These are phyloP conservation scores for Papilio polytes DNA, from an alignment of 1,140 invertebrate genomes.

Conservation along the genomic window DNA sequence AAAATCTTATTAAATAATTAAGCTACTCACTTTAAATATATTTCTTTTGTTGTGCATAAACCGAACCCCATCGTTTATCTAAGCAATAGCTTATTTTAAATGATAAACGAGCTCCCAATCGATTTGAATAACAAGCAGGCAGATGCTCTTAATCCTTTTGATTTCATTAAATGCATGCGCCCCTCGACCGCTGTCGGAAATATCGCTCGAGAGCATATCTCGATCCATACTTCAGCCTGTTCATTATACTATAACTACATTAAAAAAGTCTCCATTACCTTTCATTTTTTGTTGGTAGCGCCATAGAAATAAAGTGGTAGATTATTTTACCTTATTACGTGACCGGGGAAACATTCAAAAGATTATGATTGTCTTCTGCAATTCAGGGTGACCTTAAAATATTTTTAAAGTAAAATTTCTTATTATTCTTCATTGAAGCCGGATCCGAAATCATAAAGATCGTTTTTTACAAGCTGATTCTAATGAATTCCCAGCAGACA, in stretches of 20 bases:
- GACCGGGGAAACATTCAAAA: conserved; percentile 54
- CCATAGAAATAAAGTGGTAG: conserved; percentile 37
- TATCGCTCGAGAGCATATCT: conserved; percentile 78
- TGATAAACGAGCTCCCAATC: conserved; percentile 82
- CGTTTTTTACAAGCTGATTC: conserved; percentile 59
- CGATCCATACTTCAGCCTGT: conserved; percentile 68
- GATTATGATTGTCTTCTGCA: conserved; percentile 56
- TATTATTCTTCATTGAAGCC: conserved; percentile 48
- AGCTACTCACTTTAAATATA: conserved; percentile 65
- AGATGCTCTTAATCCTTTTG: conserved; percentile 84
- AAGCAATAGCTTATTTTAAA: conserved; percentile 82
- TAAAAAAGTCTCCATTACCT: conserved; percentile 56
- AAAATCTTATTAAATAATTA: conserved; percentile 77
- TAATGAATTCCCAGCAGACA: conserved; percentile 77
- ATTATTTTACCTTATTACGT: conserved; percentile 64
- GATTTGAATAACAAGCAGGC: conserved; percentile 84
- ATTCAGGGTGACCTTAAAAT: conserved; percentile 46
- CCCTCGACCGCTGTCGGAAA: conserved; percentile 80
- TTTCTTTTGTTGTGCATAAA: conserved; percentile 74
- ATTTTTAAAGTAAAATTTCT: conserved; percentile 47
- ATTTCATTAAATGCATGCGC: conserved; percentile 83
- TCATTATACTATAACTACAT: conserved; percentile 70
- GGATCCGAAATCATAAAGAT: conserved; percentile 63
- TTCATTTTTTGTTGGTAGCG: conserved; percentile 34
- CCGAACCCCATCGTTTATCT: conserved; percentile 80